Percentiles rank a stretch among this genome's conserved stretches.
These are phyloP conservation scores for Ostrea edulis DNA, from an alignment of 1,140 invertebrate genomes.

Conservation along the genomic window DNA sequence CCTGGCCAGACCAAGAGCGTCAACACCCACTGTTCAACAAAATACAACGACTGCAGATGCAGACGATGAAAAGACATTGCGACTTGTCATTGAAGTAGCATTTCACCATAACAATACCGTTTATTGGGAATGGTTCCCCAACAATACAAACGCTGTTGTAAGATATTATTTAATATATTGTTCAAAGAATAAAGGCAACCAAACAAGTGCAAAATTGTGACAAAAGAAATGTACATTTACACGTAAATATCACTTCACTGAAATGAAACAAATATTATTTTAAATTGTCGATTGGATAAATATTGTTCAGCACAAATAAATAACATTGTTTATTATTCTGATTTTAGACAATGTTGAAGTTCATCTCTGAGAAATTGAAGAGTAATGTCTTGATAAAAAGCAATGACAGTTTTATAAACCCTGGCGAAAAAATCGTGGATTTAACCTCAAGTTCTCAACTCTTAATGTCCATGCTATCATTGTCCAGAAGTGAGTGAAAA, in stretches of 20 bases:
- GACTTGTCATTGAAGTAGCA: not conserved
- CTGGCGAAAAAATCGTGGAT: not conserved
- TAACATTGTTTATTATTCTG: not conserved
- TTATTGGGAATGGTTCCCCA: slow-evolving; percentile 8
- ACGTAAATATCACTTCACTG: no score
- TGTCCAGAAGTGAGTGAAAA: slow-evolving; percentile 17
- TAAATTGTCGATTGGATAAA: not conserved
- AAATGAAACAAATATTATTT: no score
- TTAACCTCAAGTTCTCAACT: slow-evolving; percentile 28
- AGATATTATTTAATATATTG: not conserved
- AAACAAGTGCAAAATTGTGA: no score
- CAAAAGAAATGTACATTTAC: no score
- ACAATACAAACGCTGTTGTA: slow-evolving; percentile 25
- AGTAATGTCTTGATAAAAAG: not conserved
- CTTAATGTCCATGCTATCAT: not conserved
- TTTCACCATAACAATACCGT: not conserved
- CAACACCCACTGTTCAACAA: not conserved
- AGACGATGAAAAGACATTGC: not conserved
- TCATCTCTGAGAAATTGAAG: slow-evolving; percentile 18
- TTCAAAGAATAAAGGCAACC: not conserved
- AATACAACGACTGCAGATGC: not conserved
- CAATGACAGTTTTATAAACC: not conserved
- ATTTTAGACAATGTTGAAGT: slow-evolving; percentile 1
- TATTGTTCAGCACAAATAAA: not conserved
- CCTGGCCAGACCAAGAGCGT: not conserved